Base-by-base conservation (phyloP, 2,888 invertebrate genomes). In the Odiellus spinosus region DNA sequence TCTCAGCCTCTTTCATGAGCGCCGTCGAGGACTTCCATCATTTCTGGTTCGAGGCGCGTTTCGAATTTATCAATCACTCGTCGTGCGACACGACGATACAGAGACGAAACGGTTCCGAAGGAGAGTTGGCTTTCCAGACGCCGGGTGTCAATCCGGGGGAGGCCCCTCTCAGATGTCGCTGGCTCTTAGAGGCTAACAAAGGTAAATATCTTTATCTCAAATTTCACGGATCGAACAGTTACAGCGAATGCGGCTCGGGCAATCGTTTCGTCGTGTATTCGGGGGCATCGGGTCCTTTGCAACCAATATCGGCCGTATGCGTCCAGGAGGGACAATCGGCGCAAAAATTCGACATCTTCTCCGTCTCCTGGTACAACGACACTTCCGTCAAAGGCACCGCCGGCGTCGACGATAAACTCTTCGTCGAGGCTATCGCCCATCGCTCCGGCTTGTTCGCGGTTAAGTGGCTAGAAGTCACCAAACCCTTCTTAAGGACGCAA, bases 11-110 rank as follows among this genome's bases (percentile, higher is more conserved):
- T n/a, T 73, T 77, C 64, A 82, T 85, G 85, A 78, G 78, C 67
- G 77, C 82, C 47, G 77, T 79, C 8, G 80, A 84, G 65, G 80
- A 84, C 67, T 80, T 82, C 60, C 73, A 77, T 48, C 77, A 80
- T 61, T 82, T 82, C 64, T 76, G 76, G 61, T 81, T 83, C 67
- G 82, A 82, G 59, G 84, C 80, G 5, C 67, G 71, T n/a, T 85
- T 81, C 65, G 83, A 84, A 62, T 84, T 84, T 58, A 20, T 53
- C 34, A 51, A 45, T 10, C 46, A 46, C 32, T 44, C 49, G 5
- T 18, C 45, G 8, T 51, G 53, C 34, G 51, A 53, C n/a, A 47
- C 47, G 2, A 46, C 38, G 15, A 45, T 51, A 3, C 44, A 42
- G 11, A 26, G 47, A 14, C 48, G 48, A n/a, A 48, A 48, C 18